Percentiles rank a stretch among this genome's conserved stretches.
Conservation (phyloP, 2,888 invertebrate species). For the Phalera bucephala region DNA sequence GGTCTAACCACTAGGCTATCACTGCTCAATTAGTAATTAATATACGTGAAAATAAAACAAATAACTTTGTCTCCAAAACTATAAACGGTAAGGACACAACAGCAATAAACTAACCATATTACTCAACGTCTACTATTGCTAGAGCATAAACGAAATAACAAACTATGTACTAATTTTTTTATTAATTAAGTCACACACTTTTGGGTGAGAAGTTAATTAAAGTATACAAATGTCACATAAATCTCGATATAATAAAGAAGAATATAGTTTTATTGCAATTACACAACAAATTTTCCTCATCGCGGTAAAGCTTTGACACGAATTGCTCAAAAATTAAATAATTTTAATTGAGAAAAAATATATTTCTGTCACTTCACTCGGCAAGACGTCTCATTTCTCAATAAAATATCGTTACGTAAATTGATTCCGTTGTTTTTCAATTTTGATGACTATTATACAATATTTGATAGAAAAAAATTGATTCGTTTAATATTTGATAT, state of each 20-base stretch:
- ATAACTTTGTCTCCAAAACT: too few species aligned
- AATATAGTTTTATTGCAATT: neutral
- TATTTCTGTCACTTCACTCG: neutral
- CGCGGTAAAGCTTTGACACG: neutral
- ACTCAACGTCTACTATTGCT: neutral
- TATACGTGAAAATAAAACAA: too few species aligned
- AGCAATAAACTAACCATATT: too few species aligned
- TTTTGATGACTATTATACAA: constrained; percentile 1
- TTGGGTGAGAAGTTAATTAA: neutral
- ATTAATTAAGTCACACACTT: neutral
- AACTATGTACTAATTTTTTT: too few species aligned
- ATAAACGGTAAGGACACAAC: too few species aligned
- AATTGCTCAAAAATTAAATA: neutral
- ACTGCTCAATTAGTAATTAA: too few species aligned
- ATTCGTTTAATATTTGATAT: neutral
- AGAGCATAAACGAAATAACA: neutral
- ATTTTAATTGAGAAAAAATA: neutral
- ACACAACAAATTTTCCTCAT: neutral
- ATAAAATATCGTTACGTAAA: neutral
- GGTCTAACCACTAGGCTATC: too few species aligned
- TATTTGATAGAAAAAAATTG: neutral
- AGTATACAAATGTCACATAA: neutral
- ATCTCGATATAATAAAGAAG: neutral
- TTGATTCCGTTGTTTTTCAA: neutral
- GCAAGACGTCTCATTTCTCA: neutral